Percentiles rank a stretch among this genome's conserved stretches.
phyloP scores from a whole-genome alignment of 2,113 vertebrate species.

The Rhagologus leucostigma region DNA sequence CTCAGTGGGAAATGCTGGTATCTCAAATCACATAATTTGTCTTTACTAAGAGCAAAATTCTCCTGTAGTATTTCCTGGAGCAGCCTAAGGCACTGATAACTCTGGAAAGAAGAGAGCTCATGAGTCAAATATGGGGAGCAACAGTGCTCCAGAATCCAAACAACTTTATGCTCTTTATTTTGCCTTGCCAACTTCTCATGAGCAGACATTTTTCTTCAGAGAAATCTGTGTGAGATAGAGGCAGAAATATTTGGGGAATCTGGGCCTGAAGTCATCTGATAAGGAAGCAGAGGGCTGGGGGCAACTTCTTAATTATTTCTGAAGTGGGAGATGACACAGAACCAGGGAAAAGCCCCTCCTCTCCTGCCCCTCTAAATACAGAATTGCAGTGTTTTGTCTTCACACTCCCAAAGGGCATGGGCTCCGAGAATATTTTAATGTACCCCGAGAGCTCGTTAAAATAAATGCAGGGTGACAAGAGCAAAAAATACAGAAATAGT shows the following conservation, averaged over 20 bases:
- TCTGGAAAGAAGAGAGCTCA: background rate
- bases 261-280: constrained; percentile 22
- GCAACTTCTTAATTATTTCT: background rate
- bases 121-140: constrained; percentile 19
- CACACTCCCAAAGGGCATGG: background rate
- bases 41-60: constrained; percentile 13
- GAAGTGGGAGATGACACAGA: background rate
- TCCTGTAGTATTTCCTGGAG: constrained; percentile 16
- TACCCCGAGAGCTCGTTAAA: background rate
- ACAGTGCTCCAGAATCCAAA: background rate
- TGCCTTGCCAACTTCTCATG: constrained; percentile 5
- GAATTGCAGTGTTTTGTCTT: background rate
- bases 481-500: background rate
- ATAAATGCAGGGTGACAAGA: background rate
- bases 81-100: constrained; percentile 4
- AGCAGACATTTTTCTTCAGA: constrained; percentile 19
- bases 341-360: background rate
- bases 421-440: background rate
- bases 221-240: constrained; percentile 7
- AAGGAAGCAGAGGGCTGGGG: background rate
- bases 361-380: background rate
- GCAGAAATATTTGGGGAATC: constrained; percentile 47
- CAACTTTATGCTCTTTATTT: background rate
- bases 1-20: constrained; percentile 17
- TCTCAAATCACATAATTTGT: constrained; percentile 22